These are phyloP conservation scores for Cepaea nemoralis DNA, from an alignment of 1,140 invertebrate species.

Conservation along the genomic window DNA sequence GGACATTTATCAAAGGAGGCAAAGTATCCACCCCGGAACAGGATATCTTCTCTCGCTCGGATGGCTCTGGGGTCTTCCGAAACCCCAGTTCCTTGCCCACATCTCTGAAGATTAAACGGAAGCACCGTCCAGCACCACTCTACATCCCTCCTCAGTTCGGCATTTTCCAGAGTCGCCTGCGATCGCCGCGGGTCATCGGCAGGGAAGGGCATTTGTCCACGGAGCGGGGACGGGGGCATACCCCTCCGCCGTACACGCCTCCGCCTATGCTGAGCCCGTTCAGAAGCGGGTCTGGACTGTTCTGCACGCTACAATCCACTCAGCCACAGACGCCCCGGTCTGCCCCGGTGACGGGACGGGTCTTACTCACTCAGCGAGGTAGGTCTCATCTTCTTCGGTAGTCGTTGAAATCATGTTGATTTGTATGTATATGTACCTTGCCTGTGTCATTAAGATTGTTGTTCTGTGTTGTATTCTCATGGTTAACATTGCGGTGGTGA, in stretches of 20 bases:
- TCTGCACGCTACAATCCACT: conserved; percentile 74
- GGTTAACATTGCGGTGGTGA: too few species aligned
- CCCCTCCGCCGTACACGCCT: conserved; percentile 83
- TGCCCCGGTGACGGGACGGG: conserved; percentile 58
- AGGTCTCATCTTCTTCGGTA: too few species aligned
- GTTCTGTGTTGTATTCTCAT: too few species aligned
- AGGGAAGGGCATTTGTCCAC: conserved; percentile 40
- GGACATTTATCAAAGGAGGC: conserved; percentile 50
- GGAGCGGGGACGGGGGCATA: conserved; percentile 64
- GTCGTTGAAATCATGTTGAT: too few species aligned
- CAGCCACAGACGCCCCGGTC: conserved; percentile 62
- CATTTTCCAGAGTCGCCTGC: conserved; percentile 74
- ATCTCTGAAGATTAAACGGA: conserved; percentile 74
- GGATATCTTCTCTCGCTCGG: conserved; percentile 62
- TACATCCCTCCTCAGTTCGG: conserved; percentile 75
- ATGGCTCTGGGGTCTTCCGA: conserved; percentile 80
- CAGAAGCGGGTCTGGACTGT: conserved; percentile 87
- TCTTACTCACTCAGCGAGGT: conserved; percentile 48
- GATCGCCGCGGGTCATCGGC: conserved; percentile 74
- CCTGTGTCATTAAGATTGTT: too few species aligned
- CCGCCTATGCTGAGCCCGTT: conserved; percentile 92
- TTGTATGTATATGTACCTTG: too few species aligned
- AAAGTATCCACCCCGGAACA: conserved; percentile 50
- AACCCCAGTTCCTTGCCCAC: conserved; percentile 76
- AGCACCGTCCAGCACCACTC: conserved; percentile 77